These are phyloP conservation scores for Candoia aspera DNA, from an alignment of 2,113 vertebrate species.

Conservation along the genomic window DNA sequence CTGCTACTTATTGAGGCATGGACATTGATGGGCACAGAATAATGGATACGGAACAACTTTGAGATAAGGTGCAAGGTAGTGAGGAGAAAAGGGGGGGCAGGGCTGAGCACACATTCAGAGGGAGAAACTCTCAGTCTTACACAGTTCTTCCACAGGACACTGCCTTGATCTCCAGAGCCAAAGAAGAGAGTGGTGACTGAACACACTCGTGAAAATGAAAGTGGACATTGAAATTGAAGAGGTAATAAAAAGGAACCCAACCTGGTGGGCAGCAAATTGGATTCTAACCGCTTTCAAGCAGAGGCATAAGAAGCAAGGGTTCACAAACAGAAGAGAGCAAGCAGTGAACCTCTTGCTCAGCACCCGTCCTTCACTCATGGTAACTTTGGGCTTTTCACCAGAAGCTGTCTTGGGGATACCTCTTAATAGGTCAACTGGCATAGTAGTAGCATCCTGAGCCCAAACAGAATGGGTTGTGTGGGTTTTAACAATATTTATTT, in stretches of 20 bases:
- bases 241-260: background rate
- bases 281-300: background rate
- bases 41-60: background rate
- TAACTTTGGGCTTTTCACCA: background rate
- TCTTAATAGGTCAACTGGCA: background rate
- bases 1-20: background rate
- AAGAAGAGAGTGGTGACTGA: background rate
- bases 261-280: background rate
- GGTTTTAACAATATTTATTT: background rate
- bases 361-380: background rate
- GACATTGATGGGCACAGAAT: background rate
- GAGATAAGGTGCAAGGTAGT: background rate
- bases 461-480: background rate
- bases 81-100: background rate
- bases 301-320: background rate
- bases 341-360: background rate
- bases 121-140: background rate
- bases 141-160: background rate
- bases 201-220: background rate
- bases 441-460: background rate
- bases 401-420: background rate
- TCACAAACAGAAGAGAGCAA: background rate
- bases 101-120: background rate
- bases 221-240: background rate
- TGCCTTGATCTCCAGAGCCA: background rate